Percentiles rank a stretch among this genome's conserved stretches.
Evolutionary conservation across 2,888 invertebrate genomes (phyloP).

Genomic region (Heliconius sara): DNA sequence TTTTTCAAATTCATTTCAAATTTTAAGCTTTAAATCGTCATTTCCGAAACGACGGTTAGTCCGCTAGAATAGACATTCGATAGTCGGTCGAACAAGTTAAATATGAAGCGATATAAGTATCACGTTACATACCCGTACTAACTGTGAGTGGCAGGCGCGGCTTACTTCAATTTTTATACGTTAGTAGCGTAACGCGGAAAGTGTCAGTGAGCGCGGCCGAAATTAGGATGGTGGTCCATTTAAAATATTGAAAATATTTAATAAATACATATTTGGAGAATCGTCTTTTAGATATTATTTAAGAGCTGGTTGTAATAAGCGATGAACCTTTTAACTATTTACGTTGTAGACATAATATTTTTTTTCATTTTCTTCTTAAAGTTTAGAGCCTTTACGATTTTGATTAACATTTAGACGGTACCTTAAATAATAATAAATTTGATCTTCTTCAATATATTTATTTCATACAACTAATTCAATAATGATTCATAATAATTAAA

Average conservation of each 20-base stretch:
- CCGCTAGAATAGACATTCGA: slow-evolving; percentile 20
- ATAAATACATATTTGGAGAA: background rate
- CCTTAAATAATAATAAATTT: too few species aligned
- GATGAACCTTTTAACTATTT: too few species aligned
- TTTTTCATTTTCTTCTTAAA: too few species aligned
- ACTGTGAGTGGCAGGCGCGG: slow-evolving; percentile 53
- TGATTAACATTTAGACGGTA: too few species aligned
- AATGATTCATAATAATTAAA: too few species aligned
- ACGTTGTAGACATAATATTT: too few species aligned
- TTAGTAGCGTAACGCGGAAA: slow-evolving; percentile 72
- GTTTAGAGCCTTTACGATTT: too few species aligned
- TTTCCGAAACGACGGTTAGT: slow-evolving; percentile 3
- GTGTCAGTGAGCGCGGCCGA: slow-evolving; percentile 63
- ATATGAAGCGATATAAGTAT: slow-evolving; percentile 40
- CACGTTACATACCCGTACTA: slow-evolving; percentile 46
- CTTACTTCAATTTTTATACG: slow-evolving; percentile 46
- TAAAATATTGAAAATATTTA: background rate
- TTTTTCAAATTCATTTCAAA: too few species aligned
- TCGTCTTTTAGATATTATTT: too few species aligned
- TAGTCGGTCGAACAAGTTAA: slow-evolving; percentile 19
- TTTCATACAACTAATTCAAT: too few species aligned
- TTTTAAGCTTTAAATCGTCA: background rate
- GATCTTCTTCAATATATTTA: too few species aligned
- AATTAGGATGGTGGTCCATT: slow-evolving; percentile 12
- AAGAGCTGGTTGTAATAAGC: too few species aligned